phyloP scores from a whole-genome alignment of 64 coral and sea anemone genomes.

The Dendronephthya gigantea region DNA sequence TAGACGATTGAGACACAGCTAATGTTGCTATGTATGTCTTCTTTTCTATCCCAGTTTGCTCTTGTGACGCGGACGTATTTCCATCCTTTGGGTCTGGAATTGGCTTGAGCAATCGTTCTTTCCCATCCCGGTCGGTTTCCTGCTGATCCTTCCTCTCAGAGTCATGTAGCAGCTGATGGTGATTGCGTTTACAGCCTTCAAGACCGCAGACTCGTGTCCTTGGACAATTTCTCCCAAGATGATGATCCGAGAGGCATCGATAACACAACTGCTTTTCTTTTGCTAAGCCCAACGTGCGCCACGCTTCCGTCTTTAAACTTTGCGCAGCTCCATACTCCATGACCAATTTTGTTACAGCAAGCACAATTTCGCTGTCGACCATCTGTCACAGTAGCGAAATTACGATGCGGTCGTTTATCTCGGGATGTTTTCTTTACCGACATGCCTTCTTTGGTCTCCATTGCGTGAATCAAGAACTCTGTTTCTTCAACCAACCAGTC shows the following conservation, averaged over 20 bases:
- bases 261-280: conserved; percentile 1
- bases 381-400: background rate
- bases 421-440: background rate
- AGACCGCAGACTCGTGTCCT: background rate
- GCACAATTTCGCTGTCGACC: background rate
- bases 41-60: background rate
- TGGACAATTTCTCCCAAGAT: background rate
- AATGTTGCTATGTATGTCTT: background rate
- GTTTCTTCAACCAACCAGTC: conserved; percentile 8
- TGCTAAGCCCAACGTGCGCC: background rate
- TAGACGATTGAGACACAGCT: background rate
- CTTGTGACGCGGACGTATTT: background rate
- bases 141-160: background rate
- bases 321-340: background rate
- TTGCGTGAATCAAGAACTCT: background rate
- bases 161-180: background rate
- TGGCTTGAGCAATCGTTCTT: background rate
- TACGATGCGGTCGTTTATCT: background rate
- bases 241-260: background rate
- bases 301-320: background rate
- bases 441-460: background rate
- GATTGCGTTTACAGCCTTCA: background rate
- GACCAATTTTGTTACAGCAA: background rate
- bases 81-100: background rate
- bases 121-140: background rate